Conservation (phyloP, 2,888 invertebrate species). For the Tipula vernalis region DNA sequence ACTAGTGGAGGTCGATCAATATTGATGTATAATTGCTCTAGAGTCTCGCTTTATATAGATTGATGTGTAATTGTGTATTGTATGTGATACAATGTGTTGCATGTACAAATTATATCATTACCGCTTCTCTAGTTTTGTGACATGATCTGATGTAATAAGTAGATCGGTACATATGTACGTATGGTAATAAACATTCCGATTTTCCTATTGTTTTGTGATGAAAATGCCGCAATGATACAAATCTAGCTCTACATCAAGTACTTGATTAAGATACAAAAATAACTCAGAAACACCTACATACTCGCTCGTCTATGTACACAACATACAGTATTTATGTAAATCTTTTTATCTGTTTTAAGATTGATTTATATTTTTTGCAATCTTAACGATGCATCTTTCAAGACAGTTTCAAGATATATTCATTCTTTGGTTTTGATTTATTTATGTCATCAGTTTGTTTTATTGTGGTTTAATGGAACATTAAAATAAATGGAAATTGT, state of each 20-base stretch:
- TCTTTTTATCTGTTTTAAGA: not conserved
- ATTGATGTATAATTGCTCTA: not conserved
- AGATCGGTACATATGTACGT: not conserved
- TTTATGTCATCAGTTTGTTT: not conserved
- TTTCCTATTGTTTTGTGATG: not conserved
- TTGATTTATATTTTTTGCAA: not conserved
- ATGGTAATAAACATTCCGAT: not conserved
- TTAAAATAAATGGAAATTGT: not conserved
- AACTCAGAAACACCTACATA: not conserved
- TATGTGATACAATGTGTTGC: not conserved
- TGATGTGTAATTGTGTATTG: not conserved
- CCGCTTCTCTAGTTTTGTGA: not conserved
- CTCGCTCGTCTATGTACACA: not conserved
- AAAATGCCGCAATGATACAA: not conserved
- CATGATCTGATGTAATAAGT: not conserved
- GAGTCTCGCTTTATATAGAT: not conserved
- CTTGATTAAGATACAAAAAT: not conserved
- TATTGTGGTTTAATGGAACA: not conserved
- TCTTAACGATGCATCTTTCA: not conserved
- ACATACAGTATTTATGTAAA: not conserved
- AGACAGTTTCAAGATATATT: not conserved
- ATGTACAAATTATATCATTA: not conserved
- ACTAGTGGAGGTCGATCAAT: not conserved
- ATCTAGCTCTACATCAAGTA: not conserved
- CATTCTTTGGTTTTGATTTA: not conserved